Percentiles rank a stretch among this genome's conserved stretches.
phyloP scores from a whole-genome alignment of 2,113 vertebrate species.

The Phylloscopus whistleri region DNA sequence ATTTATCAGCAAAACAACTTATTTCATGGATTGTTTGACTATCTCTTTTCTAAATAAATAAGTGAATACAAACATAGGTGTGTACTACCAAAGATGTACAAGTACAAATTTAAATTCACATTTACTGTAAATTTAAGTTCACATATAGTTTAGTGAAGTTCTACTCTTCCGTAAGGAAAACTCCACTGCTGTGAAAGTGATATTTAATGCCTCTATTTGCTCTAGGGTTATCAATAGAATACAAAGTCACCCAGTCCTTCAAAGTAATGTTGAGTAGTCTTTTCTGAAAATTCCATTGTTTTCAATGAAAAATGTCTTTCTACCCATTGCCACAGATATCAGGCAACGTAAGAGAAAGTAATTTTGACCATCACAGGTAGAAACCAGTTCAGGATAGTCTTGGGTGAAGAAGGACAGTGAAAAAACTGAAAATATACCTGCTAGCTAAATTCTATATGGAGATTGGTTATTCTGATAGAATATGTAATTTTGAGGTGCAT shows the following conservation, averaged over 20 bases:
- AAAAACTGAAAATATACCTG: background rate
- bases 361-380: background rate
- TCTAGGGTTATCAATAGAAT: constrained; percentile 16
- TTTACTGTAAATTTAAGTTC: background rate
- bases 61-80: background rate
- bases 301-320: constrained; percentile 44
- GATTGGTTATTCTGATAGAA: background rate
- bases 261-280: background rate
- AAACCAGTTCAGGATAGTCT: background rate
- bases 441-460: background rate
- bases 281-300: constrained; percentile 49
- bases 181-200: background rate
- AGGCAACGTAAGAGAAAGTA: constrained; percentile 43
- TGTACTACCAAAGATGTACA: background rate
- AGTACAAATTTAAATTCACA: background rate
- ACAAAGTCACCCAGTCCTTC: constrained; percentile 9
- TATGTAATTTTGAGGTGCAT: background rate
- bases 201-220: background rate
- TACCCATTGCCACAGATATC: background rate
- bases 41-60: background rate
- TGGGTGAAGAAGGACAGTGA: background rate
- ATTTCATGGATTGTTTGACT: background rate
- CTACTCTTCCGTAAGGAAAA: background rate
- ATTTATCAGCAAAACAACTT: background rate
- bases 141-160: background rate